Evolutionary conservation across 2,113 vertebrate species (phyloP), one percentile per base, ranked within the genome.

Genomic region (Plectropomus leopardus): DNA sequence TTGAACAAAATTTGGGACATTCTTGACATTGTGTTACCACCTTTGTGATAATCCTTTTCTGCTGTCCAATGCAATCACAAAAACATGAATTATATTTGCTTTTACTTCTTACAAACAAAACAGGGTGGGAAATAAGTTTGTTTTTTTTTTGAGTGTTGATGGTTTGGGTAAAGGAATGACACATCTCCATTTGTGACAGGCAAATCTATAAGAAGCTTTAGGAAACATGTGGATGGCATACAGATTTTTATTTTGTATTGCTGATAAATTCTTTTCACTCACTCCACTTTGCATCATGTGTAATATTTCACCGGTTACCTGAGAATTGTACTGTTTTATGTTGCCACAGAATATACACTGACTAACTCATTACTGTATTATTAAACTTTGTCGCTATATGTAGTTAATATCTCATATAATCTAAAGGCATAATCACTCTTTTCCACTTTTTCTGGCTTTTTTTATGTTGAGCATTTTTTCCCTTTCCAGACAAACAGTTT

Each of bases 141-240:
- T n/a, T 40, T 40, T 11, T 36, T 40, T 65, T 54, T 7, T 42
- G 40, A 32, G 26, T 55, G 72, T 74, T 67, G 65, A 68, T 54
- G 58, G 28, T 72, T 48, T 60, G 16, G 21, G 64, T 50, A 34
- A 82, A 36, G 24, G 28, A 72, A 68, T 69, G 11, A 17, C 71
- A 79, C 67, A 36, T 10, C 30, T 15, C 23, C 3, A 0, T 5
- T 5, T 40, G 4, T 68, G 78, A 82, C 34, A 32, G 64, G 23
- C 63, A 55, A 57, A 45, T 63, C 5, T 26, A 34, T 68, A 45
- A 70, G 34, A 32, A 63, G 50, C 50, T 44, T 26, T 24, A 32
- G 73, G 66, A 80, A 58, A 78, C 68, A 70, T 57, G 19, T 7
- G 30, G 57, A 17, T 50, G 55, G 45, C 15, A 23, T 11, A 24